Conservation (phyloP, 64 coral and sea anemone genomes). For the Stichodactyla mertensii region DNA sequence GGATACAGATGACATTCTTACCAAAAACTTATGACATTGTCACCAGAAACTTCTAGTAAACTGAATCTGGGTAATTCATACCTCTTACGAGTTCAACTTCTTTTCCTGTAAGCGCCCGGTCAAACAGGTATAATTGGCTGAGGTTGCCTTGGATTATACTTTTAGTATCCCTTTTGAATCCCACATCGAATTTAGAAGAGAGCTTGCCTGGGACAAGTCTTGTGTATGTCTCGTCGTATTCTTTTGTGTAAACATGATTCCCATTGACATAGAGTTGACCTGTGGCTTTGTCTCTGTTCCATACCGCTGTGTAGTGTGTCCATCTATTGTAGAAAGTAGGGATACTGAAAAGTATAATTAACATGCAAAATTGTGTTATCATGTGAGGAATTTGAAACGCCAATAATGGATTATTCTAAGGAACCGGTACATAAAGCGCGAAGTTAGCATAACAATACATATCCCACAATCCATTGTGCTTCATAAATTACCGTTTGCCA, state of each 20-base stretch:
- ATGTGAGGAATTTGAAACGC: too few relatives aligned
- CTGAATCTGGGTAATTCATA: background rate
- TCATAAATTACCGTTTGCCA: too few relatives aligned
- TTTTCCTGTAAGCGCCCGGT: background rate
- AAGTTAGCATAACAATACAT: too few relatives aligned
- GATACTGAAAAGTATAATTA: background rate
- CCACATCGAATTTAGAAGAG: background rate
- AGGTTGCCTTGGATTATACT: background rate
- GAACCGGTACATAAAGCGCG: too few relatives aligned
- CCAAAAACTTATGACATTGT: too few relatives aligned
- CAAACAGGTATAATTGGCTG: constrained; percentile 6
- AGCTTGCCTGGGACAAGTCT: background rate
- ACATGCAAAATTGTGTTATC: too few relatives aligned
- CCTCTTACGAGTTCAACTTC: background rate
- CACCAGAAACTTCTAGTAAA: too few relatives aligned
- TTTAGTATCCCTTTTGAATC: background rate
- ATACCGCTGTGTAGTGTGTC: background rate
- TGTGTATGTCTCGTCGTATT: background rate
- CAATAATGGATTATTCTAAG: too few relatives aligned
- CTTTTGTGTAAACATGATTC: background rate
- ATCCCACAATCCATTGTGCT: too few relatives aligned
- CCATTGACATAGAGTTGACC: background rate
- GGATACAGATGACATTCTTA: too few relatives aligned
- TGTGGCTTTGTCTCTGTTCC: background rate
- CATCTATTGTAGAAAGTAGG: background rate